phyloP scores from a whole-genome alignment of 2,113 vertebrate species.

The Equus przewalskii region DNA sequence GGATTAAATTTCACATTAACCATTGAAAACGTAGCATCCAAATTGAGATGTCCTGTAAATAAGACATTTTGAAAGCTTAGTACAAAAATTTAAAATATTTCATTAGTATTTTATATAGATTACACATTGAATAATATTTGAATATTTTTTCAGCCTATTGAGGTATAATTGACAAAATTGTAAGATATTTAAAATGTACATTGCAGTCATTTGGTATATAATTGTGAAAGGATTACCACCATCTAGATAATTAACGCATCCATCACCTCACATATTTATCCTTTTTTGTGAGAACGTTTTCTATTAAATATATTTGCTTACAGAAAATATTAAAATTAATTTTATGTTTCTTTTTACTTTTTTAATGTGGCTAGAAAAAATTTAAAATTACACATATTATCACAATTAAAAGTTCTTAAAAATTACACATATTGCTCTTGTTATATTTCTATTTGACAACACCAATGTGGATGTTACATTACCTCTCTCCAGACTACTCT shows the following conservation, averaged over 20 bases:
- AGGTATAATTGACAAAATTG: not conserved
- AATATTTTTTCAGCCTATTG: slow-evolving; percentile 8
- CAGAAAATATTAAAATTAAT: slow-evolving; percentile 37
- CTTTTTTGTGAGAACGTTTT: not conserved
- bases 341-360: not conserved
- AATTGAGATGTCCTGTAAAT: not conserved
- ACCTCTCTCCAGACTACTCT: not conserved
- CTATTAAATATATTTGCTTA: slow-evolving; percentile 35
- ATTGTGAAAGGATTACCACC: not conserved
- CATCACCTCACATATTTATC: not conserved
- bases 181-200: not conserved
- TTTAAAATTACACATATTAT: not conserved
- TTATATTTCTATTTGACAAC: slow-evolving; percentile 1
- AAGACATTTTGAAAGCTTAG: slow-evolving; percentile 12
- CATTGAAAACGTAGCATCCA: not conserved
- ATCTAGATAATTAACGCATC: not conserved
- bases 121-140: not conserved
- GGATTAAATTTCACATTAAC: slow-evolving; percentile 53
- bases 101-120: slow-evolving; percentile 9
- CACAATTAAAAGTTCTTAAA: not conserved
- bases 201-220: not conserved
- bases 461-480: not conserved
- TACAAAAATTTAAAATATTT: not conserved
- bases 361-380: slow-evolving; percentile 25
- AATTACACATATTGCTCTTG: not conserved